Base-by-base conservation (phyloP, 2,888 invertebrate species). In the Cheilosia soror region DNA sequence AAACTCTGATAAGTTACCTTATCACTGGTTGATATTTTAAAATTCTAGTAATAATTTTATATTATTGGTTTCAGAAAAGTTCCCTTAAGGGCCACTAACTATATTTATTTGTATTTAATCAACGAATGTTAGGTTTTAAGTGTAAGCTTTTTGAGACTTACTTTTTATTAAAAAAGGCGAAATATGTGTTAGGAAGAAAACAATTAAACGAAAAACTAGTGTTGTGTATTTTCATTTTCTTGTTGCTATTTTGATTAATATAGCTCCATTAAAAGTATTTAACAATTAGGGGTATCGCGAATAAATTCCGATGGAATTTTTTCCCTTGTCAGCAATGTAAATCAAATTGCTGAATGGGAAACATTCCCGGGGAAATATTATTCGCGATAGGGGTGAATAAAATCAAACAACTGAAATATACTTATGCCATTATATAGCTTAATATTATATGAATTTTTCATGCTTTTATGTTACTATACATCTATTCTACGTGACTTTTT, bases 11-110 rank as follows among this genome's bases (percentile, higher is more conserved):
- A 79, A 68, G 73, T 57, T 68, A 66, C 60, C 62, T 75, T 80
- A 68, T 69, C 62, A 80, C 29, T 69, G 47, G 44, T 58, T 65
- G 31, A 44, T 69, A 49, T 44, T 71, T 68, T 44, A 42, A 37
- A 49, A 60, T 58, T 47, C 29, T 62, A 57, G 72, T 71, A 58
- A 63, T 57, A 63, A 7, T 65, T 88, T 88, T 87, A 77, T 92
- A 93, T 92, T 92, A 93, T 93, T 92, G 93, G 94, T 94, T 94
- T 94, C 94, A 94, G 94, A 94, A 94, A 94, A 94, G 94, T 94
- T 94, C 94, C 94, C 94, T 94, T 94, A 90, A 91, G 94, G 94
- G 94, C 94, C 94, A 94, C 94, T 94, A 94, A 94, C 93, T 90
- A 89, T 90, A 88, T 88, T 88, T 88, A 68, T 71, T 68, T 62